Evolutionary conservation across 1,140 invertebrate species (phyloP), one percentile per base, ranked within the genome.

Genomic region (Zaprionus davidi): DNA sequence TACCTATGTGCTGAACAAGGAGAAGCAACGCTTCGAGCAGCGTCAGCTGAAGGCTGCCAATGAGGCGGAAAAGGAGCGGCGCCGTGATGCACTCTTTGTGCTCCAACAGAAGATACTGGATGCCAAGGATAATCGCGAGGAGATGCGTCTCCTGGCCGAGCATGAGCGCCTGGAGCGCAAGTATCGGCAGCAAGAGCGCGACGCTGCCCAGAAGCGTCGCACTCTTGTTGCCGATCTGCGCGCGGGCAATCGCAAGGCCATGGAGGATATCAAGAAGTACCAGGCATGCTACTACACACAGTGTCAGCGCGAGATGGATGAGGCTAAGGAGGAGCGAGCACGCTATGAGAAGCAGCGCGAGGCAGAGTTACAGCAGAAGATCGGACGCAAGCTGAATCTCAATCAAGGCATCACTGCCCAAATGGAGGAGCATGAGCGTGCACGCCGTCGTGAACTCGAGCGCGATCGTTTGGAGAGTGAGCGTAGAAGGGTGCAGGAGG

Each of bases 61-160:
- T 1, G 72, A 71, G n/a, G 71, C 70, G 58, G 85, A 79, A 26
- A 69, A 66, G 34, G 34, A 76, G 22, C 73, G 79, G 0, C 66
- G 70, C 3, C 81, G 86, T 1, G 81, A 90, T 26, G 69, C 74
- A 0, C 67, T 88, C 13, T 81, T 58, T 20, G 71, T 73, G 1
- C 64, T 79, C 1, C 85, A 88, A 22, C 81, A 90, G 15, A 90
- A 90, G 76, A 77, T 81, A 1, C 67, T 90, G 28, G 81, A 90
- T 15, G 76, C 85, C 17, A 81, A 79, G 57, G 75, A 56, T 17
- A 90, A 90, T 67, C 85, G 78, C 6, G 85, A 90, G n/a, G 82
- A 90, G 63, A 85, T 90, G 85, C 85, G 82, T 13, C 81, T 75
- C 41, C 62, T 90, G 1, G 78, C 86, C 22, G 85, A 90, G 28